A percentile compares a stretch with the other conserved stretches of the same genome.
phyloP scores from a whole-genome alignment of 2,888 invertebrate genomes.

The Teinopalpus imperialis region DNA sequence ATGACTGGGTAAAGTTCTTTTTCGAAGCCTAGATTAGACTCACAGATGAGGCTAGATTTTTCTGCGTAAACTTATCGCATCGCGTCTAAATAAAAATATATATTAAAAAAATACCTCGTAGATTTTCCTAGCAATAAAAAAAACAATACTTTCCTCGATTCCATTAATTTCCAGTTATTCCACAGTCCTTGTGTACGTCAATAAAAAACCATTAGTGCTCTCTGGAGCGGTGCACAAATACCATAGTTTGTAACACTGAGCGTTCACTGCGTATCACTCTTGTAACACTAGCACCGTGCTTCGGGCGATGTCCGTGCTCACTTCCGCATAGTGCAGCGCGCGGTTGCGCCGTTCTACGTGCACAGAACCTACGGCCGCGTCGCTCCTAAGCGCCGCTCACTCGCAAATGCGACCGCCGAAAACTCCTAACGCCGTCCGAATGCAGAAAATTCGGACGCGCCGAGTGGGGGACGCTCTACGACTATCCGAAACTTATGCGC shows the following conservation, averaged over 20 bases:
- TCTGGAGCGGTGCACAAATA: slow-evolving; percentile 65
- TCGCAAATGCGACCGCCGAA: slow-evolving; percentile 79
- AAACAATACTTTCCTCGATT: slow-evolving; percentile 78
- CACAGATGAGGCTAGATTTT: slow-evolving; percentile 50
- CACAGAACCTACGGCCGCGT: slow-evolving; percentile 53
- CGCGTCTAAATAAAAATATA: too few species aligned
- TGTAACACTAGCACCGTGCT: slow-evolving; percentile 56
- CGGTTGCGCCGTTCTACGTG: slow-evolving; percentile 47
- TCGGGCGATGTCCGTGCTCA: slow-evolving; percentile 58
- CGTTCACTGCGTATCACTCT: slow-evolving; percentile 67
- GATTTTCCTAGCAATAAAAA: slow-evolving; percentile 17
- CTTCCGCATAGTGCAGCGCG: slow-evolving; percentile 78
- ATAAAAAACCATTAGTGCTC: slow-evolving; percentile 69
- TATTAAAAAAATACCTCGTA: too few species aligned
- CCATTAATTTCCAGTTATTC: slow-evolving; percentile 63
- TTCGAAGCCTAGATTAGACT: slow-evolving; percentile 49
- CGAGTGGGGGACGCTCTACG: slow-evolving; percentile 80
- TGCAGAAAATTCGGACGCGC: slow-evolving; percentile 80
- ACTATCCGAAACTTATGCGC: slow-evolving; percentile 77
- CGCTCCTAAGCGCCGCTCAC: slow-evolving; percentile 70
- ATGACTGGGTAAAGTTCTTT: slow-evolving; percentile 59
- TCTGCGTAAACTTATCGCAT: slow-evolving; percentile 36
- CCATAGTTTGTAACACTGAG: slow-evolving; percentile 75
- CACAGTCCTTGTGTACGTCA: slow-evolving; percentile 68
- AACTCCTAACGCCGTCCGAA: slow-evolving; percentile 75